phyloP scores from a whole-genome alignment of 1,140 invertebrate genomes.

The Nebria ingens region DNA sequence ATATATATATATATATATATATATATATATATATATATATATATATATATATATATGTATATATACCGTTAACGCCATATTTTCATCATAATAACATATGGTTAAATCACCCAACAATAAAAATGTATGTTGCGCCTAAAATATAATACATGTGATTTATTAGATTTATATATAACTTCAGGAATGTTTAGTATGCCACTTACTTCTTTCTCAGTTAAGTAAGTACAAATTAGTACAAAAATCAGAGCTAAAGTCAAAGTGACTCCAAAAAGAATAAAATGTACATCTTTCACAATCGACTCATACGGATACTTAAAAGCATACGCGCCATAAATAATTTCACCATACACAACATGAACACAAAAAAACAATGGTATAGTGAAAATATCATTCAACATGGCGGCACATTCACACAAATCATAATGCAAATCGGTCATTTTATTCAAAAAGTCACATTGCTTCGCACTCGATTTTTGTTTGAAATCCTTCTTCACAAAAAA shows the following conservation, averaged over 20 bases:
- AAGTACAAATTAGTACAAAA: neutral
- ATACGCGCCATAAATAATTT: neutral
- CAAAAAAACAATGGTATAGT: neutral
- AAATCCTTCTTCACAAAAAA: neutral
- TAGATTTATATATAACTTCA: too few species aligned
- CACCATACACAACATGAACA: constrained; percentile 1
- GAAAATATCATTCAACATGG: neutral
- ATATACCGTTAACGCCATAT: neutral
- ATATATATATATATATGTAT: too few species aligned
- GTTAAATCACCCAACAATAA: neutral
- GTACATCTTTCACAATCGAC: neutral
- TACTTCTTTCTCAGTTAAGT: constrained; percentile 2
- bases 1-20: too few species aligned
- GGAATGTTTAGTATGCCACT: too few species aligned
- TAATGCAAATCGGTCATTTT: neutral
- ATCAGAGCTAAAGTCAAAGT: neutral
- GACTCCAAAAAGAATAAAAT: neutral
- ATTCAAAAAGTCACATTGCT: neutral
- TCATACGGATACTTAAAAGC: neutral
- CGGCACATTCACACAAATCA: neutral
- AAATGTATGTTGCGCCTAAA: neutral
- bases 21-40: too few species aligned
- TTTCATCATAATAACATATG: neutral
- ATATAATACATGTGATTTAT: neutral
- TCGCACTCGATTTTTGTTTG: neutral